Evolutionary conservation across 2,113 vertebrate genomes (phyloP), one percentile per base, ranked within the genome.

Genomic region (Ochotona curzoniae): DNA sequence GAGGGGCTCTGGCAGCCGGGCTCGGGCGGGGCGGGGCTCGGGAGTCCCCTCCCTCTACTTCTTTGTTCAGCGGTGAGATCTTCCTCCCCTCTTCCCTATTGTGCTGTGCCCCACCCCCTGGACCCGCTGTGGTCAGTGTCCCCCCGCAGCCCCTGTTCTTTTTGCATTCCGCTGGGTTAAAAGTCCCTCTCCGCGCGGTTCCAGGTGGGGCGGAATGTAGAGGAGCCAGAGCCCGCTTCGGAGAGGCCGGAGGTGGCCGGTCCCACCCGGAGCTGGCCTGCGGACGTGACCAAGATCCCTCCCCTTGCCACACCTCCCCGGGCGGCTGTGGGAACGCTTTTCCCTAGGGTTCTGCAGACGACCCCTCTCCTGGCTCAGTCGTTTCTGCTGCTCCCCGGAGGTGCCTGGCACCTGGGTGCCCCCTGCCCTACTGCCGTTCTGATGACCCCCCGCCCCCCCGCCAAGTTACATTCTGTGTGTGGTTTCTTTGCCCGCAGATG

Each of bases 401-500:
- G 60, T 70, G 71, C n/a, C 1, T 14, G 54, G 44, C 38, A 44
- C 38, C 38, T 44, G 38, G 38, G 38, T 44, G 38, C 11, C 38
- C 64, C 25, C 32, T 84, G 47, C 20, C 15, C 30, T 9, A 21
- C 21, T 17, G 4, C n/a, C 38, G 38, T 44, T 44, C 38, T 44
- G 38, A 44, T 44, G 38, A 11, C 38, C 2, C 0, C 20, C 44
- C 4, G 21, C 1, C 0, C 12, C 21, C 8, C 32, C 25, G 38
- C n/a, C 25, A 20, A 5, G 20, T 38, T 30, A 20, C 49, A 1
- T 11, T 38, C 26, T 51, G 10, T 64, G 14, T 67, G 17, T 57
- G 67, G 21, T 89, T 32, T 93, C 26, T 95, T 94, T 84, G 83
- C 71, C 96, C 96, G 96, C 96, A 98, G 97, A 98, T 97, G 87